These are phyloP conservation scores for Chaetophractus vellerosus DNA, from an alignment of 2,797 vertebrate genomes.

Conservation along the genomic window DNA sequence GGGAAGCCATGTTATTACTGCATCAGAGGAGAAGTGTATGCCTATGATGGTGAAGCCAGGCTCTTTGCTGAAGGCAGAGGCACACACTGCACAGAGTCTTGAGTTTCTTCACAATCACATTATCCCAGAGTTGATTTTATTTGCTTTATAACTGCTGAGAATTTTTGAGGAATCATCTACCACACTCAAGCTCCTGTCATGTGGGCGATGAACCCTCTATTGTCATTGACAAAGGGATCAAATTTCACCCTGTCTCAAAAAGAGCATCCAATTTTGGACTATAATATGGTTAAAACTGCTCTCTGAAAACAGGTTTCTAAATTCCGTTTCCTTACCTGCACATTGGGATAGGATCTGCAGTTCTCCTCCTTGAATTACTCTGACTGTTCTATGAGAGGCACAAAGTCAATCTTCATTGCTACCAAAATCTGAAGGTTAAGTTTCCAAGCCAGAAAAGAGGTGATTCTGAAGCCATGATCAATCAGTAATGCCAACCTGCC, in stretches of 20 bases:
- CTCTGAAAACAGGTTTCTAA: constrained; percentile 85
- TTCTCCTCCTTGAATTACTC: constrained; percentile 86
- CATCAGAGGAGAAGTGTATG: background rate
- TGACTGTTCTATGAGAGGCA: constrained; percentile 77
- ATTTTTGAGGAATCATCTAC: constrained; percentile 81
- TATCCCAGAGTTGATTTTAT: constrained; percentile 73
- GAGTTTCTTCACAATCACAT: constrained; percentile 74
- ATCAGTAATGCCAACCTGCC: constrained; percentile 85
- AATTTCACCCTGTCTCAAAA: constrained; percentile 81
- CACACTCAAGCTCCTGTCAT: constrained; percentile 69
- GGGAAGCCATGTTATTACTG: constrained; percentile 9
- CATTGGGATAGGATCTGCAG: constrained; percentile 78
- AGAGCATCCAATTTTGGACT: constrained; percentile 76
- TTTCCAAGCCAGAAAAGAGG: constrained; percentile 82
- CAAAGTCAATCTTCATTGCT: constrained; percentile 85
- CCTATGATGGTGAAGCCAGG: background rate
- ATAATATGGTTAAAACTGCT: constrained; percentile 77
- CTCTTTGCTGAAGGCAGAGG: constrained; percentile 55
- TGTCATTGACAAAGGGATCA: constrained; percentile 83
- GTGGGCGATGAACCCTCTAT: constrained; percentile 72
- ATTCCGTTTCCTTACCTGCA: constrained; percentile 81
- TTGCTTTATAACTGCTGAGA: constrained; percentile 78
- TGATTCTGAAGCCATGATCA: constrained; percentile 76
- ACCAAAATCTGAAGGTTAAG: constrained; percentile 87
- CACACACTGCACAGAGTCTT: background rate